These are phyloP conservation scores for Asarcornis scutulata DNA, from an alignment of 2,113 vertebrate species.

Conservation along the genomic window DNA sequence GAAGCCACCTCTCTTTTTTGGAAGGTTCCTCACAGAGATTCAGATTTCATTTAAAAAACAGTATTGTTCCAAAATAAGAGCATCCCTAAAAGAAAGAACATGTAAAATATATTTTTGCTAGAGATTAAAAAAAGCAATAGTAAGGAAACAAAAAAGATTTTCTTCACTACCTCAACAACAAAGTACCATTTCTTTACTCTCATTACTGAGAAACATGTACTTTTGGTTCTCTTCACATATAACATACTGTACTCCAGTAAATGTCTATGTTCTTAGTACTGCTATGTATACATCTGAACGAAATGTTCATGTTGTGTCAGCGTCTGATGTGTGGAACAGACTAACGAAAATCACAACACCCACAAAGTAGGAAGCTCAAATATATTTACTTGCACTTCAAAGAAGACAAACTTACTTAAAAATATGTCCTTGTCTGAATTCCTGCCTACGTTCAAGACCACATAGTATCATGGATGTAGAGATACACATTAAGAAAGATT, in stretches of 20 bases:
- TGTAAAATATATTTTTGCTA: background rate
- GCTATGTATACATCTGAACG: fast-evolving
- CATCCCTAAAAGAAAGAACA: background rate
- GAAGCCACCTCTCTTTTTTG: background rate
- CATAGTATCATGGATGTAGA: background rate
- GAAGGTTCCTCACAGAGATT: background rate
- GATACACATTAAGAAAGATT: fast-evolving
- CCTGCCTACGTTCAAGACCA: background rate
- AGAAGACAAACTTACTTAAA: background rate
- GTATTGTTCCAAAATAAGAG: background rate
- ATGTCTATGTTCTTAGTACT: background rate
- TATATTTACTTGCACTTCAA: background rate
- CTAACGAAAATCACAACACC: background rate
- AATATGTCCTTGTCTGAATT: background rate
- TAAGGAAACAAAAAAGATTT: background rate
- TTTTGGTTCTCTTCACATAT: background rate
- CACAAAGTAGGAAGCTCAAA: background rate
- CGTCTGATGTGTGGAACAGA: background rate
- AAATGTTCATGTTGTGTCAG: background rate
- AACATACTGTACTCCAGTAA: background rate
- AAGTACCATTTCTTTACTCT: background rate
- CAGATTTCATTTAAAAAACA: background rate
- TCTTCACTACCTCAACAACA: background rate
- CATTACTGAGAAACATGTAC: background rate
- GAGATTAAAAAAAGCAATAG: background rate